Conservation (phyloP, 2,888 invertebrate genomes). For the Heliothis peltigera region DNA sequence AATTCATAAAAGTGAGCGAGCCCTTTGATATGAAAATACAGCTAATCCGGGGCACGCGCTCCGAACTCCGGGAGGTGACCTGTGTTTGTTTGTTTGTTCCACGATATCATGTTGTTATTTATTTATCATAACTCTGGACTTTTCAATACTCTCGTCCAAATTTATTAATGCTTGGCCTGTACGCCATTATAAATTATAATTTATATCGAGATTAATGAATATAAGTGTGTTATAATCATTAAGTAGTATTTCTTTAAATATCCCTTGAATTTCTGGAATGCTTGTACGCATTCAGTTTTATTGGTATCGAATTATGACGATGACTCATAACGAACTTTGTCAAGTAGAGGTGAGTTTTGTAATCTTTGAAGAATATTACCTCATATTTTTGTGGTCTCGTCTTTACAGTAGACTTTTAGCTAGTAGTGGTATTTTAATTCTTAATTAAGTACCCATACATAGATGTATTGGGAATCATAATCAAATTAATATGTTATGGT, state of each 20-base stretch:
- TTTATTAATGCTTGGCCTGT: slow-evolving; percentile 78
- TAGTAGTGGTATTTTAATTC: too few relatives aligned
- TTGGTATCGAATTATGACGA: slow-evolving; percentile 68
- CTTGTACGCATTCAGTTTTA: slow-evolving; percentile 72
- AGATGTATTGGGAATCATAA: too few relatives aligned
- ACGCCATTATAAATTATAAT: slow-evolving; percentile 82
- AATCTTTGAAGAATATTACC: slow-evolving; percentile 52
- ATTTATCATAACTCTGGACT: slow-evolving; percentile 82
- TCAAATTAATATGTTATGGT: slow-evolving; percentile 6
- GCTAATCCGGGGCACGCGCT: slow-evolving; percentile 87
- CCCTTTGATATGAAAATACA: slow-evolving; percentile 89
- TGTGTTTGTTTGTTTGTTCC: slow-evolving; percentile 80
- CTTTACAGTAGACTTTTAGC: too few relatives aligned
- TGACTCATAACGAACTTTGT: slow-evolving; percentile 39
- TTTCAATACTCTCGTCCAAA: slow-evolving; percentile 83
- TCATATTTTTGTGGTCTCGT: slow-evolving; percentile 19
- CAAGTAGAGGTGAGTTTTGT: slow-evolving; percentile 40
- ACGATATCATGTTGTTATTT: slow-evolving; percentile 81
- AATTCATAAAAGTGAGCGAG: slow-evolving; percentile 86
- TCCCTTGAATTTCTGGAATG: slow-evolving; percentile 77
- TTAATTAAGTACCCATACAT: not conserved
- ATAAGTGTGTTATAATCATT: slow-evolving; percentile 80
- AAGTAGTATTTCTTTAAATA: slow-evolving; percentile 74
- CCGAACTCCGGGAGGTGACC: slow-evolving; percentile 78
- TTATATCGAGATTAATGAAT: slow-evolving; percentile 81